Evolutionary conservation across 2,888 invertebrate genomes (phyloP), one percentile per base, ranked within the genome.

Genomic region (Periphyllus acericola): DNA sequence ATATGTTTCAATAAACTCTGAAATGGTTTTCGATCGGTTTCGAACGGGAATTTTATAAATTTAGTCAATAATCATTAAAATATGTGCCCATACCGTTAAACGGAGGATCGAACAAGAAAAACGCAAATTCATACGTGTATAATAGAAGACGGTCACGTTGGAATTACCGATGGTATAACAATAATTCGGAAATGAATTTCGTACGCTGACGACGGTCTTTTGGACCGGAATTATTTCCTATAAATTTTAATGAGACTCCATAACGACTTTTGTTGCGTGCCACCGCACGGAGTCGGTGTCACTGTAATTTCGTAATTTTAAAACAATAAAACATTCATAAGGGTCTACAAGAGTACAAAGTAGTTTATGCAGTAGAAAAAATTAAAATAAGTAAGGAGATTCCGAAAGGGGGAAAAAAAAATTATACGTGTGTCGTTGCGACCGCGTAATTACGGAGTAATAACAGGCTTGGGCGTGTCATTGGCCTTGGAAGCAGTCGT

Each of bases 281-380:
- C 34, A 55, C 34, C 21, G n/a, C 34, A 55, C 34, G 29, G n/a
- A n/a, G 21, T 19, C 3, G 60, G 40, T 71, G 34, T 71, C 32
- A 52, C 52, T n/a, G 52, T 81, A 71, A 52, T 46, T 82, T 46
- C n/a, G 46, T 46, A 71, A 71, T 52, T 71, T 81, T 14, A 60
- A 60, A 83, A 83, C 72, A 72, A 83, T 74, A 74, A 83, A 83
- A 74, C 55, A 74, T 83, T 83, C 83, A 36, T 74, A 55, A 36
- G 55, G 8, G 19, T 9, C n/a, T 29, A 36, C 14, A 83, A 36
- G 60, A 83, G 34, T 74, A 83, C 52, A 32, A 34, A n/a, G 29
- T 19, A 60, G 55, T 74, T n/a, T 72, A 83, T 25, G 25, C 52
- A n/a, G 29, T 19, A 36, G 34, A 83, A 83, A 83, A 32, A 79